Base-by-base conservation (phyloP, 1,140 invertebrate genomes). In the Papilio glaucus region DNA sequence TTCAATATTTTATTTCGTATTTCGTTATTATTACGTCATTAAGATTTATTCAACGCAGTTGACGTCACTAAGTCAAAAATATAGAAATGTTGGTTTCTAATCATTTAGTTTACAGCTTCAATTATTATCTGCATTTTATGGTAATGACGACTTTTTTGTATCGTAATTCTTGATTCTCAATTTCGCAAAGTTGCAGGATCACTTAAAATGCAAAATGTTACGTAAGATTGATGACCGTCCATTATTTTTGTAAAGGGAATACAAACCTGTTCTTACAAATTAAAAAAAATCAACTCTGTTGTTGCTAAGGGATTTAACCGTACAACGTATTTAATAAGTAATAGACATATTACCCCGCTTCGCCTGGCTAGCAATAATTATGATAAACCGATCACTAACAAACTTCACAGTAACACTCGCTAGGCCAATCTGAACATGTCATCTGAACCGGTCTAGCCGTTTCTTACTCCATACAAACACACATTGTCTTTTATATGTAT, bases 121-220 rank as follows among this genome's bases (percentile, higher is more conserved):
- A 3, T 33, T 33, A 33, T 33, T 33, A n/a, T 33, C 29, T 33
- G 2, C 29, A 33, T 33, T 33, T 33, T 33, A 33, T 26, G 21
- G 49, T 57, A 57, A 18, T 24, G 4, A 21, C 18, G 7, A 57
- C 12, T 21, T 57, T 53, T 57, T 57, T 57, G 24, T 21, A 24
- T 57, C 21, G 10, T 57, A 57, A 18, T 57, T 26, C 21, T 18
- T 13, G 49, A 24, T 24, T 21, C 9, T 57, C 29, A 61, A 33
- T 29, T 33, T 62, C 60, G 29, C 6, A 37, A 62, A 65, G 6
- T 5, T 9, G 62, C 37, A 4, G 7, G 33, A 37, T 24, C 38
- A 65, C 37, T 38, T 39, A 65, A 62, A 62, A 29, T 65, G 62
- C 62, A 65, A 65, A 26, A 65, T 21, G 18, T 65, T 18, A 65